A percentile compares a stretch with the other conserved stretches of the same genome.
Evolutionary conservation across 2,888 invertebrate genomes (phyloP).

Genomic region (Hemithea aestivaria): DNA sequence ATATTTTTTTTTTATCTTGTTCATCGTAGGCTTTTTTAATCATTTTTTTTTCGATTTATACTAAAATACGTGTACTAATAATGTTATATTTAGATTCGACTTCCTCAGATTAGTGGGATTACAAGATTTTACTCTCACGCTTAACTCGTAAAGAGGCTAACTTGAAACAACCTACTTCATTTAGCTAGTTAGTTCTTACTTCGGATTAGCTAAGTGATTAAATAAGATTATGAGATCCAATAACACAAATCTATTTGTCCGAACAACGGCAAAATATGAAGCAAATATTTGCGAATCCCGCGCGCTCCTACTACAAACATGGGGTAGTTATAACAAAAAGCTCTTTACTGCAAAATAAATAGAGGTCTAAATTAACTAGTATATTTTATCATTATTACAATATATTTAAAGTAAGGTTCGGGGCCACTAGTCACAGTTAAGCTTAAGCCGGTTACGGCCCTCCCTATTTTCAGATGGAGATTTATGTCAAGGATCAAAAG

Average conservation of each 20-base stretch:
- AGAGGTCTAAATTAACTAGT: slow-evolving; percentile 68
- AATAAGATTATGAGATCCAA: slow-evolving; percentile 59
- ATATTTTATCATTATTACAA: slow-evolving; percentile 76
- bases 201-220: slow-evolving; percentile 50
- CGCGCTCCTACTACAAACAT: slow-evolving; percentile 47
- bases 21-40: no score
- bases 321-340: slow-evolving; percentile 59
- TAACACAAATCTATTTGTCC: slow-evolving; percentile 66
- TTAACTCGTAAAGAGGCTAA: no score
- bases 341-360: slow-evolving; percentile 64
- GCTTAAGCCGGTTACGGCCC: slow-evolving; percentile 78
- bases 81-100: no score
- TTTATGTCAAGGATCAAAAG: slow-evolving; percentile 79
- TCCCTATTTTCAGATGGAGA: slow-evolving; percentile 78
- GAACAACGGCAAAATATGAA: slow-evolving; percentile 63
- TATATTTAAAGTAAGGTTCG: slow-evolving; percentile 74
- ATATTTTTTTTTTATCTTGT: no score
- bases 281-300: slow-evolving; percentile 60
- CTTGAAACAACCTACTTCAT: slow-evolving; percentile 6
- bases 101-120: no score
- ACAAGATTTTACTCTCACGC: no score
- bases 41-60: no score
- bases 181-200: slow-evolving; percentile 24
- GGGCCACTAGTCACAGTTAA: slow-evolving; percentile 75
- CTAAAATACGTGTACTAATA: no score